Percentiles rank a stretch among this genome's conserved stretches.
These are phyloP conservation scores for Jacana jacana DNA, from an alignment of 2,113 vertebrate species.

Conservation along the genomic window DNA sequence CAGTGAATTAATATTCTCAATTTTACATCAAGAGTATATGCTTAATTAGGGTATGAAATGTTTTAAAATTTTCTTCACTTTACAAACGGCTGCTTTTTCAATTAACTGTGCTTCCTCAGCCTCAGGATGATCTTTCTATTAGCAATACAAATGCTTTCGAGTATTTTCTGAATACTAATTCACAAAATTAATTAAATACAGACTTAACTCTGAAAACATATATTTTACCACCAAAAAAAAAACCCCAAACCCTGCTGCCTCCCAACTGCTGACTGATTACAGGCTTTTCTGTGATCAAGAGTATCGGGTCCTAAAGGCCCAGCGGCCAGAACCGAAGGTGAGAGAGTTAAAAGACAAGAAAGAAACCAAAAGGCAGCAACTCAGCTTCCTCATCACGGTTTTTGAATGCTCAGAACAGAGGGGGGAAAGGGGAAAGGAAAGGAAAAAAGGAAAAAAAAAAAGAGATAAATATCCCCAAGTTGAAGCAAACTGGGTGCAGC, in stretches of 20 bases:
- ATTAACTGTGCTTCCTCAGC: constrained; percentile 45
- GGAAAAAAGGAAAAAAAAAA: neutral
- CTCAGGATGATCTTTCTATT: constrained; percentile 63
- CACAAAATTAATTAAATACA: constrained; percentile 50
- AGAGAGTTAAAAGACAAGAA: neutral
- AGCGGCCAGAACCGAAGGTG: neutral
- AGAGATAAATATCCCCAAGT: neutral
- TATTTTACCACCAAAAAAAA: neutral
- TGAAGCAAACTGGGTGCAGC: neutral
- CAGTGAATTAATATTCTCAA: constrained; percentile 12
- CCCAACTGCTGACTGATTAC: neutral
- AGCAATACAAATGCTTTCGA: constrained; percentile 35
- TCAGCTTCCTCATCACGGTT: neutral
- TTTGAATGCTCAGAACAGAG: neutral
- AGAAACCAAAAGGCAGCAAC: neutral
- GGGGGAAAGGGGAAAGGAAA: neutral
- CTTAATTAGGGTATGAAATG: constrained; percentile 48
- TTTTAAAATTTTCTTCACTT: constrained; percentile 42
- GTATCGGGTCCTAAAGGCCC: neutral
- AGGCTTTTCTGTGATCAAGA: neutral
- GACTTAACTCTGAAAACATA: constrained; percentile 4
- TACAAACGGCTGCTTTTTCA: constrained; percentile 51
- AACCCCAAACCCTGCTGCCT: neutral
- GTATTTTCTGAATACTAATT: constrained; percentile 55
- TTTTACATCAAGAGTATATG: constrained; percentile 31